Evolutionary conservation across 2,113 vertebrate species (phyloP), one percentile per base, ranked within the genome.

Genomic region (Eira barbara): DNA sequence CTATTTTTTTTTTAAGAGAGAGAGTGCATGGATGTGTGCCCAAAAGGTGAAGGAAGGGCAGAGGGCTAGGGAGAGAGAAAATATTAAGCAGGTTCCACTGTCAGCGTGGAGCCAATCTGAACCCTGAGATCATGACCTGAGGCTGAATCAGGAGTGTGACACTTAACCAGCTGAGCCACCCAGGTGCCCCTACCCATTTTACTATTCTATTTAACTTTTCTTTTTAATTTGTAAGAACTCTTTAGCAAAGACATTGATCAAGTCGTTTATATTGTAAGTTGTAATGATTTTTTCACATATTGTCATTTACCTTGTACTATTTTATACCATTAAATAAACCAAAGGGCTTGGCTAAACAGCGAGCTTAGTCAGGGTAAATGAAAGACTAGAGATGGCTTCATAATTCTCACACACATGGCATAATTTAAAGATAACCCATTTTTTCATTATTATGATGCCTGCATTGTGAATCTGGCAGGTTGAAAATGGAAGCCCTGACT

Each of bases 401-500:
- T 49, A 55, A 45, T 88, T 39, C 34, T 74, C 78, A 81, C 47
- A 39, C 7, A 45, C 20, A 11, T 47, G 61, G 11, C 76, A 3
- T 88, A 47, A 55, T 92, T 69, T 69, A 73, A 76, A 83, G 29
- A n/a, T 79, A 39, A 82, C 34, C 18, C 15, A 9, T 82, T 13
- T 47, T 96, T 90, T 65, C 25, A 1, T 0, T 79, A 4, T 79
- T 92, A 95, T 96, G 55, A 63, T 67, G 17, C 36, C 59, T 89
- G 49, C 36, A 0, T 84, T 97, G 14, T 96, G 49, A 94, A 69
- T 67, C 91, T 91, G 18, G 83, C 97, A 99, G 99, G 95, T 98
- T 99, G 94, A 99, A 99, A 95, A 99, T 99, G 92, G 99, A 99
- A 98, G 98, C 99, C 13, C 99, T 99, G 65, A 98, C 98, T 0